phyloP scores from a whole-genome alignment of 2,797 vertebrate species.

The Anguilla obscura region DNA sequence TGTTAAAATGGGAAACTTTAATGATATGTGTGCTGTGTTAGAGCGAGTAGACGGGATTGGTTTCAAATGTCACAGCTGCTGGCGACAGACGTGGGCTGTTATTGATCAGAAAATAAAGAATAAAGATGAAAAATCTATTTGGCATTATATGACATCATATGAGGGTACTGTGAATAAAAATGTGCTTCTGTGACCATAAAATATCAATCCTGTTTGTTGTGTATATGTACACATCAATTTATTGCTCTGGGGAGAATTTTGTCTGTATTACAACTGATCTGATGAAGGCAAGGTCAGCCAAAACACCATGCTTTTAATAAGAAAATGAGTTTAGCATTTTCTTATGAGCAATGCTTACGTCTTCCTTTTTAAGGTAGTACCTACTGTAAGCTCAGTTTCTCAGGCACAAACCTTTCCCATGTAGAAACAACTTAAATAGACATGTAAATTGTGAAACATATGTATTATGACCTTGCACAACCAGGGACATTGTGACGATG shows the following conservation, averaged over 20 bases:
- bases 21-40: neutral
- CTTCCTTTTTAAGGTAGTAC: no score
- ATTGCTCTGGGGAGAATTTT: neutral
- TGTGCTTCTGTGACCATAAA: neutral
- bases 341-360: neutral
- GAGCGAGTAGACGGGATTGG: neutral
- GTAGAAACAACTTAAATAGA: neutral
- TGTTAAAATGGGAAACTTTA: neutral
- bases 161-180: neutral
- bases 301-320: neutral
- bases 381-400: no score
- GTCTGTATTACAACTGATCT: neutral
- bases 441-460: neutral
- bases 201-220: neutral
- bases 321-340: neutral
- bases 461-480: neutral
- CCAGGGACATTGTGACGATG: neutral
- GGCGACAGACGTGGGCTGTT: neutral
- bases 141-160: slow-evolving; percentile 10
- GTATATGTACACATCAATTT: neutral
- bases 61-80: neutral
- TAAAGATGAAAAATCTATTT: neutral
- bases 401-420: no score
- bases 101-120: slow-evolving; percentile 16
- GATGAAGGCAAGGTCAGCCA: neutral